Base-by-base conservation (phyloP, 2,797 vertebrate genomes). In the Molossus molossus region DNA sequence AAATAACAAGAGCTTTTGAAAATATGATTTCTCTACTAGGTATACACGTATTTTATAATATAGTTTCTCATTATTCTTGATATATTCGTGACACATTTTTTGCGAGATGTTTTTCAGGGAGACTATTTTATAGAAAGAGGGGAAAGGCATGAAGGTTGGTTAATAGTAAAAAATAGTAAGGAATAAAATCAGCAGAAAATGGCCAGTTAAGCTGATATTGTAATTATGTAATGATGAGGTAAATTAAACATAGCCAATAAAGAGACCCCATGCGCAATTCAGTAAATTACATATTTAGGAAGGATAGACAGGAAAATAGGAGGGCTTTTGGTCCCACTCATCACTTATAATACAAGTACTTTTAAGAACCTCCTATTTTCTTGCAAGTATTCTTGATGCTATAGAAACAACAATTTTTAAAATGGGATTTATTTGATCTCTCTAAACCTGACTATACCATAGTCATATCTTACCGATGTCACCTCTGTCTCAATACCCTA, bases 231-330 rank as follows among this genome's bases (percentile, higher is more conserved):
- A 72, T 65, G 89, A 91, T 60, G 25, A 76, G 11, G n/a, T 37
- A 76, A 85, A 55, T 64, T 91, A 93, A 75, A 90, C 5, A 70
- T 45, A 62, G 10, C 57, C 81, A 75, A 53, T 89, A 90, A 82
- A 58, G 9, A 67, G 4, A 55, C 3, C 9, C 25, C 6, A 50
- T 64, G 10, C 8, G 13, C 84, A 84, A 87, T 84, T 89, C 53
- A 64, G 6, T 58, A 87, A 69, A 64, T 7, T 87, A 37, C 4
- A 73, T 3, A 79, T n/a, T 57, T 83, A 76, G 10, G 33, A 7
- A 40, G 6, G 5, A 37, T 25, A 55, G 14, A 18, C 11, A 60
- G 20, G 1, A 55, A 65, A 0, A 4, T 29, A 75, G 4, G 1
- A 1, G 3, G 8, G 0, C 6, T 15, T 15, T 37, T 60, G 17